Base-by-base conservation (phyloP, 2,113 vertebrate genomes). In the Micronisus gabar region DNA sequence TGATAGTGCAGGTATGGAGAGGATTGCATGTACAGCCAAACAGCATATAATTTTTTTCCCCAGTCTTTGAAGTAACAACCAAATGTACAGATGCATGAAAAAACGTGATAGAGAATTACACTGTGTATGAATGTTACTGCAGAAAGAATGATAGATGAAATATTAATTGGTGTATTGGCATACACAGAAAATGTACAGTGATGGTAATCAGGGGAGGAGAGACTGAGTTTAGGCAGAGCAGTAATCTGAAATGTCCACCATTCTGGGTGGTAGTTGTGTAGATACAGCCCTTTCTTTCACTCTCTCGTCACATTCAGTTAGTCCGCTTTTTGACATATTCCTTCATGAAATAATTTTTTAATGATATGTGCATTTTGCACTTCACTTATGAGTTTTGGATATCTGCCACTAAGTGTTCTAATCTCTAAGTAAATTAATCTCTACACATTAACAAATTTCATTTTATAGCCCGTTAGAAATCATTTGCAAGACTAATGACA, bases 1-100 rank as follows among this genome's bases (percentile, higher is more conserved):
- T 13, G 12, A 7, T 47, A n/a, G 29, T 0, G 7, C 30, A 53
- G 59, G 12, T 38, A 10, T 0, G 2, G 16, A 38, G 29, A 43
- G 16, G 30, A 32, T 48, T 65, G 20, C 9, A 9, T 6, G 13
- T 30, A 9, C 20, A n/a, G 15, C 7, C 58, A 50, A 45, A 73
- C 12, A 34, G 36, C 19, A 16, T 27, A 45, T 19, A 16, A 43
- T 12, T 48, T 23, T 9, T 59, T 45, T 40, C 7, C 26, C 26
- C 26, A 8, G 43, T 32, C 26, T 73, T 67, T 79, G 40, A 68
- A 56, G 12, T 73, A 45, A 55, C 34, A 79, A 4, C 22, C 26
- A 30, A 13, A 29, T 6, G 30, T 13, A 22, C 23, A 50, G 26
- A 41, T 29, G 29, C 10, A 47, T 15, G 62, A 14, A 63, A 72